Evolutionary conservation across 1,140 invertebrate species (phyloP), one percentile per base, ranked within the genome.

Genomic region (Drosophila santomea): DNA sequence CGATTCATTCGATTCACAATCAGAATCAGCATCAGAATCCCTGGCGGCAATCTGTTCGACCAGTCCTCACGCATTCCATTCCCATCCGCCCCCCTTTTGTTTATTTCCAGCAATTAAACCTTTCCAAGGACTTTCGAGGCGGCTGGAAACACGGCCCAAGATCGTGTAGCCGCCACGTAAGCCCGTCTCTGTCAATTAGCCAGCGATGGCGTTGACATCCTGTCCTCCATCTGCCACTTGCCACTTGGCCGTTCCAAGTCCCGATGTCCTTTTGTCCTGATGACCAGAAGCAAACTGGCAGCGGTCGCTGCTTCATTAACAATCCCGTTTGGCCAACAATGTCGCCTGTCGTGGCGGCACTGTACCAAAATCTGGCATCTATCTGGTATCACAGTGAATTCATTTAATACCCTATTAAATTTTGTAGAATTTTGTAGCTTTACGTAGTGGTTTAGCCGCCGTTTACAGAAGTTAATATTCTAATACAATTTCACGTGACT

Each of bases 71-170:
- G 52, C 56, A 55, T n/a, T n/a, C n/a, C 10, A 55, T n/a, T 12
- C 17, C 10, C 0, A 1, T 1, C 39, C 20, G 56, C n/a, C 8
- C 0, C 17, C 2, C 39, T 28, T 64, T 43, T 52, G 51, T 60
- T 83, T 76, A 79, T 62, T 88, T 68, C 59, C 61, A 73, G 79
- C 75, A 83, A 86, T 86, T 86, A 86, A 86, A 76, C 69, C 79
- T 86, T 86, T 75, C 80, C 67, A 69, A 47, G 67, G 43, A 71
- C 39, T n/a, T 17, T n/a, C 23, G 35, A 39, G 62, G 63, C 41
- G 7, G 58, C 59, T 32, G 58, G 43, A 68, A 47, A 47, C 43
- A 47, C 23, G 15, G 32, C 15, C 7, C 17, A 51, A 68, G 51
- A 84, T 76, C 63, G 61, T 48, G 81, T 60, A 80, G 58, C 20